A percentile compares a stretch with the other conserved stretches of the same genome.
phyloP scores from a whole-genome alignment of 2,797 vertebrate genomes.

The Catharus ustulatus region DNA sequence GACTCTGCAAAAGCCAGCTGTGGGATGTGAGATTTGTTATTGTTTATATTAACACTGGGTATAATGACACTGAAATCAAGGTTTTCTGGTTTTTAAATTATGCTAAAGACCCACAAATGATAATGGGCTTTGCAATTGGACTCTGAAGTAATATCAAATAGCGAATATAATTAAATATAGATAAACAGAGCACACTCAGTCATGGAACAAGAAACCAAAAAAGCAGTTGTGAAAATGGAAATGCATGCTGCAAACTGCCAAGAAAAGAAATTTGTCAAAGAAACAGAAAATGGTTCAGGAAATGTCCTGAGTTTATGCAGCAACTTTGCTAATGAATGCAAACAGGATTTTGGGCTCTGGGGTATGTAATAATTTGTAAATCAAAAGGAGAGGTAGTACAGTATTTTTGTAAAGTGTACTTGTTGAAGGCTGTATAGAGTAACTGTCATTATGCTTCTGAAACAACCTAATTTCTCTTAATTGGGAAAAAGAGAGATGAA shows the following conservation, averaged over 20 bases:
- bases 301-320: neutral
- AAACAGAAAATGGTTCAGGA: slow-evolving; percentile 8
- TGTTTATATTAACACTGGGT: slow-evolving; percentile 16
- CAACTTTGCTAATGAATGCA: neutral
- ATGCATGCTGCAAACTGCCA: neutral
- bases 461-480: neutral
- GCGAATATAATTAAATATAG: slow-evolving; percentile 30
- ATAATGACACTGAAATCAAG: neutral
- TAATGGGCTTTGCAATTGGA: slow-evolving; percentile 21
- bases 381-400: neutral
- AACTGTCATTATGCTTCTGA: neutral
- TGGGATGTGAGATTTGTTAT: neutral
- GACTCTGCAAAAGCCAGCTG: neutral
- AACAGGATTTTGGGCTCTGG: neutral
- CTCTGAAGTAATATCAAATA: slow-evolving; percentile 15
- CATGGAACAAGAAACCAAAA: slow-evolving; percentile 24
- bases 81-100: slow-evolving; percentile 34
- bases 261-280: slow-evolving; percentile 6
- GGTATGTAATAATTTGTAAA: neutral
- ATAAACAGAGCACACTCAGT: slow-evolving; percentile 11
- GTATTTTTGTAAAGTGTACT: neutral
- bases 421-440: neutral
- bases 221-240: slow-evolving; percentile 20
- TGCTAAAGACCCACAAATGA: slow-evolving; percentile 9
- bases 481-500: neutral